Conservation (phyloP, 2,797 vertebrate species). For the Hephaestus fuliginosus region DNA sequence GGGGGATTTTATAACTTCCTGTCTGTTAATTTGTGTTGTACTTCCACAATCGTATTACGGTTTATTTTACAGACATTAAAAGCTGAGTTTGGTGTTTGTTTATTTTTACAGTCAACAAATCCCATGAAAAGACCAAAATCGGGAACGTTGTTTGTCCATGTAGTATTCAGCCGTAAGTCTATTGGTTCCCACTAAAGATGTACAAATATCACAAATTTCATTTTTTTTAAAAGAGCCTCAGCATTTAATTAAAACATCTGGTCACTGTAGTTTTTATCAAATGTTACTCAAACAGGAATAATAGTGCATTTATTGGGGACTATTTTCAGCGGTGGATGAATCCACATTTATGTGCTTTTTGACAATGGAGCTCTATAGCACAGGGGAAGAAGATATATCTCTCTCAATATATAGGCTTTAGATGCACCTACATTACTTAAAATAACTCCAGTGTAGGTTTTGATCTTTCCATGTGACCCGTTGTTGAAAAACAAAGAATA, state of each 20-base stretch:
- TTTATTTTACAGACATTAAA: not conserved
- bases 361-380: not conserved
- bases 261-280: not conserved
- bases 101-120: not conserved
- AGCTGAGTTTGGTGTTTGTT: not conserved
- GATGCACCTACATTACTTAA: too few species aligned
- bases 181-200: not conserved
- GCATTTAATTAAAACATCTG: not conserved
- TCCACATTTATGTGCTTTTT: not conserved
- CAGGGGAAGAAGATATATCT: not conserved
- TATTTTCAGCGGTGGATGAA: not conserved
- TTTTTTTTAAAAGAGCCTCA: too few species aligned
- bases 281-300: too few species aligned
- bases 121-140: not conserved
- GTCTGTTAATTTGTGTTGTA: conserved; percentile 38
- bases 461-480: too few species aligned
- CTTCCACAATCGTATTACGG: not conserved
- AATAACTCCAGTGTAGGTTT: not conserved
- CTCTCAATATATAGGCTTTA: not conserved
- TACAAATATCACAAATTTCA: not conserved
- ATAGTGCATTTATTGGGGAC: not conserved
- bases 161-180: not conserved
- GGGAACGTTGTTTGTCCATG: not conserved
- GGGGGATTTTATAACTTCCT: conserved; percentile 72
- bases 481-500: not conserved